Evolutionary conservation across 2,888 invertebrate genomes (phyloP).

Genomic region (Hirtodrosophila duncani): DNA sequence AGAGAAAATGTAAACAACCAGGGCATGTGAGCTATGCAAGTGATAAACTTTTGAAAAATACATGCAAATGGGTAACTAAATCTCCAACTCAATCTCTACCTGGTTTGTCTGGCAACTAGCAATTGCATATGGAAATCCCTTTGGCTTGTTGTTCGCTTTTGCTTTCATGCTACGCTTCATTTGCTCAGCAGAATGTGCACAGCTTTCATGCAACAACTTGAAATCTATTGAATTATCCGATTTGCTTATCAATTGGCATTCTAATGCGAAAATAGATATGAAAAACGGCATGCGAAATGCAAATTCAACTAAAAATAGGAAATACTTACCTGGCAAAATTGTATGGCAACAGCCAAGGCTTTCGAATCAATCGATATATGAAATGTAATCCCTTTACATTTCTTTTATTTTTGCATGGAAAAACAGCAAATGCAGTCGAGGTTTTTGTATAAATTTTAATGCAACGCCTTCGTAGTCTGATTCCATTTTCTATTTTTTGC

Average conservation of each 20-base stretch:
- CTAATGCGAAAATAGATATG: constrained; percentile 50
- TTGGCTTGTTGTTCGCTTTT: too few relatives aligned
- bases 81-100: too few relatives aligned
- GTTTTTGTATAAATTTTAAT: constrained; percentile 48
- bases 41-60: background rate
- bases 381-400: constrained; percentile 56
- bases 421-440: constrained; percentile 21
- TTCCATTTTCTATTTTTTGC: background rate
- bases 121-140: too few relatives aligned
- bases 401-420: too few relatives aligned
- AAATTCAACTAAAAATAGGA: constrained; percentile 48
- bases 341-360: constrained; percentile 42
- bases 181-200: constrained; percentile 31
- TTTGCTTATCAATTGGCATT: constrained; percentile 57
- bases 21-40: constrained; percentile 27
- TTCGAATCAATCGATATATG: constrained; percentile 63
- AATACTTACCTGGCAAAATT: constrained; percentile 49
- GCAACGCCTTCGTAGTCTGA: constrained; percentile 18
- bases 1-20: background rate
- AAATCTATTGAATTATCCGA: constrained; percentile 61
- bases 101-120: background rate
- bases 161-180: constrained; percentile 25
- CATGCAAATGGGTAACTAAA: background rate
- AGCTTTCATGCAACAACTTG: constrained; percentile 17
- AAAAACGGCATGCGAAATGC: constrained; percentile 33